Base-by-base conservation (phyloP, 2,888 invertebrate genomes). In the Criorhina ranunculi region DNA sequence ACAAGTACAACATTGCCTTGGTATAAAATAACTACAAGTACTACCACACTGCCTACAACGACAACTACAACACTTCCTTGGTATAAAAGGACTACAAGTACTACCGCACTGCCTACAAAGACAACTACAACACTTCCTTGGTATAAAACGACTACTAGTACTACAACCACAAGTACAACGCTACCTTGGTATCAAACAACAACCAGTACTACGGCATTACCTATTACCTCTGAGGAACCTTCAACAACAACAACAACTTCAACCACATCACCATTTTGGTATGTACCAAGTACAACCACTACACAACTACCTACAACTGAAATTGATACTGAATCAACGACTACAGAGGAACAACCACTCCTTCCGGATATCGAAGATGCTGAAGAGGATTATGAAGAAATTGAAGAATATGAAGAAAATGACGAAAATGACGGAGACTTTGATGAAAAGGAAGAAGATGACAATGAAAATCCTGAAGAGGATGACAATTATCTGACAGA, bases 311-410 rank as follows among this genome's bases (percentile, higher is more conserved):
- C 64, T 12, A n/a, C 46, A 29, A 67, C 75, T 29, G 70, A 70
- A 64, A 31, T 46, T 5, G 11, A 51, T 5, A 46, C 42, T 0
- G 42, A 51, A 49, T 8, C 46, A 53, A 33, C 70, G 29, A 76
- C 79, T 29, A 69, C 79, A 0, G 76, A 76, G 6, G 79, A 86
- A 15, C 11, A 75, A 17, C 85, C 87, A 17, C 44, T 60, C 1
- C 29, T 86, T 2, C 80, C 86, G 1, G 67, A 69, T 33, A 77
- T 69, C 44, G 29, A 51, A 4, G 55, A 19, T 1, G 35, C 62
- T n/a, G 42, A 12, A 29, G 67, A 83, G 2, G 55, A 72, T 6
- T 11, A 44, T 7, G 24, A 35, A 9, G 46, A 57, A 5, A 3
- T 4, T 24, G 24, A 29, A 17, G 29, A 31, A 37, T 19, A n/a